Evolutionary conservation across 2,888 invertebrate genomes (phyloP), one percentile per base, ranked within the genome.

Genomic region (Villa cingulata): DNA sequence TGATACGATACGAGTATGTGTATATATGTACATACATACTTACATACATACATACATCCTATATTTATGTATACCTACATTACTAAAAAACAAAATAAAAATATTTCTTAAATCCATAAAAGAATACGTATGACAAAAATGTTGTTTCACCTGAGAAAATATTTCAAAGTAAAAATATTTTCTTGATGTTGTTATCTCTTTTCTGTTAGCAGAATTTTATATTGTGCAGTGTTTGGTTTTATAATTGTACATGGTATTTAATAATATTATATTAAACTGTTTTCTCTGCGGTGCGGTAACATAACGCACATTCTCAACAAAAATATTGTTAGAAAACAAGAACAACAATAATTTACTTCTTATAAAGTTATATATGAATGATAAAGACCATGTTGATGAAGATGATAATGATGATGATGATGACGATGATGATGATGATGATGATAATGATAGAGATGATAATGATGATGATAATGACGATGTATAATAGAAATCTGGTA

Each of bases 61-160:
- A n/a, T n/a, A n/a, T n/a, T n/a, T n/a, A n/a, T n/a, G n/a, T n/a
- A n/a, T n/a, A n/a, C n/a, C n/a, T n/a, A n/a, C n/a, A n/a, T n/a
- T 7, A 23, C 23, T 23, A 23, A 23, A n/a, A n/a, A 23, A 23
- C 7, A 23, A 23, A 23, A 23, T 23, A 23, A 23, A 23, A 23
- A 23, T 23, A 23, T 23, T 23, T 23, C 23, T 23, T 23, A 32
- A 32, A 32, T 32, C 29, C 29, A 32, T 12, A 32, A 12, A 32
- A 32, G 29, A 18, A 38, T 47, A 47, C 47, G 37, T 42, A 47
- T 15, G 41, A 43, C 42, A 47, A 47, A 47, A 47, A 43, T 47
- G 47, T 47, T 47, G 47, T 47, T 43, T 43, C 43, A 47, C 43
- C 47, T 47, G 47, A 47, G 47, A 47, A 42, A 43, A 38, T 47